Evolutionary conservation across 2,113 vertebrate species (phyloP).

Genomic region (Sula dactylatra): DNA sequence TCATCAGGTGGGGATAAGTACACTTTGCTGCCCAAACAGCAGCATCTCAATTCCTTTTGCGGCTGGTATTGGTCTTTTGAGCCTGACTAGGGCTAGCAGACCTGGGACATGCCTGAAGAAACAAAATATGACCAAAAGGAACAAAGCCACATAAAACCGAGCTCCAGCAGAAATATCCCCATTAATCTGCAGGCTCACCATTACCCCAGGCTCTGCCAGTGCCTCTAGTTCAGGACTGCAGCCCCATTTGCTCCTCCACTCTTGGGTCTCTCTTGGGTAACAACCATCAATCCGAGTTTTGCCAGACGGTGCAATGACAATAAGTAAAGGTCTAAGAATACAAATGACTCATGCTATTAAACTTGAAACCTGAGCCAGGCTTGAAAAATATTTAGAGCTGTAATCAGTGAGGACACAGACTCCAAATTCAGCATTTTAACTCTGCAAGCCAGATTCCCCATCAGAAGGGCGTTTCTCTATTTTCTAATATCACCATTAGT

Average conservation of each 20-base stretch:
- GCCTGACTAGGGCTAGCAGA: not conserved
- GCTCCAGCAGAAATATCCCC: not conserved
- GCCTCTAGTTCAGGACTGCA: not conserved
- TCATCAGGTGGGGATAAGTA: not conserved
- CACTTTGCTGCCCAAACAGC: not conserved
- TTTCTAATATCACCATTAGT: conserved; percentile 58
- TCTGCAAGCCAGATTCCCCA: conserved; percentile 10
- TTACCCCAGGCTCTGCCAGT: not conserved
- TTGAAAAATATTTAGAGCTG: conserved; percentile 41
- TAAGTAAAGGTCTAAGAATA: conserved; percentile 68
- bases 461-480: conserved; percentile 41
- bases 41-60: not conserved
- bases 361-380: conserved; percentile 50
- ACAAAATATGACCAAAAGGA: not conserved
- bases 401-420: conserved; percentile 56
- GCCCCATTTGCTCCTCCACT: not conserved
- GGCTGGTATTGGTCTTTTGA: not conserved
- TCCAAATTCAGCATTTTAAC: conserved; percentile 58
- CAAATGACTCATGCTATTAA: conserved; percentile 64
- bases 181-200: not conserved
- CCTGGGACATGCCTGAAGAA: not conserved
- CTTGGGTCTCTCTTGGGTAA: conserved; percentile 25
- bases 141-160: not conserved
- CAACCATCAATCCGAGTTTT: conserved; percentile 52
- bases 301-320: conserved; percentile 57